Evolutionary conservation across 2,113 vertebrate species (phyloP).

Genomic region (Trachemys scripta): DNA sequence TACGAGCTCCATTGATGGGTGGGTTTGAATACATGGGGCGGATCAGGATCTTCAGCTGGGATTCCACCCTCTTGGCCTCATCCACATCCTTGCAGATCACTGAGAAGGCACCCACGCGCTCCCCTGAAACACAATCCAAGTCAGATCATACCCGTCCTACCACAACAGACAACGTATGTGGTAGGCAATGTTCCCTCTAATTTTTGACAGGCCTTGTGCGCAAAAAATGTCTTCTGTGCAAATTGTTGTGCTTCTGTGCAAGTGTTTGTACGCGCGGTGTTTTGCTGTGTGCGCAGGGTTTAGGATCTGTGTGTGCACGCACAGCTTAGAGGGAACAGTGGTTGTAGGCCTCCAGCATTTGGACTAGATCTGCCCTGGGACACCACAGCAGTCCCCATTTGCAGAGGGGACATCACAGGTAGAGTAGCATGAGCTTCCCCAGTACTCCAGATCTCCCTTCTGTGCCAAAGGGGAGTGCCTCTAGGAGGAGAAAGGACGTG

Average conservation of each 20-base stretch:
- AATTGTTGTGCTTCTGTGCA: no score
- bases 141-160: not conserved
- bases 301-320: no score
- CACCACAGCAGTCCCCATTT: not conserved
- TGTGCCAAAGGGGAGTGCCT: not conserved
- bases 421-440: not conserved
- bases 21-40: conserved; percentile 99
- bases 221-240: no score
- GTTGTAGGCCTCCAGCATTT: not conserved
- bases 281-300: no score
- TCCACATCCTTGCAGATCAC: conserved; percentile 91
- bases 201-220: no score
- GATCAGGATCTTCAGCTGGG: conserved; percentile 97
- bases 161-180: not conserved
- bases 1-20: conserved; percentile 93
- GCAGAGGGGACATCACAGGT: not conserved
- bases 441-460: not conserved
- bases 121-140: conserved; percentile 81
- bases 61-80: conserved; percentile 95
- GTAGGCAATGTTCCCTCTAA: no score
- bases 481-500: not conserved
- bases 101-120: conserved; percentile 95
- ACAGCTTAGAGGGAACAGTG: no score
- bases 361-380: not conserved
- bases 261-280: no score